Conservation (phyloP, 64 coral and sea anemone species). For the Stichodactyla helianthus region DNA sequence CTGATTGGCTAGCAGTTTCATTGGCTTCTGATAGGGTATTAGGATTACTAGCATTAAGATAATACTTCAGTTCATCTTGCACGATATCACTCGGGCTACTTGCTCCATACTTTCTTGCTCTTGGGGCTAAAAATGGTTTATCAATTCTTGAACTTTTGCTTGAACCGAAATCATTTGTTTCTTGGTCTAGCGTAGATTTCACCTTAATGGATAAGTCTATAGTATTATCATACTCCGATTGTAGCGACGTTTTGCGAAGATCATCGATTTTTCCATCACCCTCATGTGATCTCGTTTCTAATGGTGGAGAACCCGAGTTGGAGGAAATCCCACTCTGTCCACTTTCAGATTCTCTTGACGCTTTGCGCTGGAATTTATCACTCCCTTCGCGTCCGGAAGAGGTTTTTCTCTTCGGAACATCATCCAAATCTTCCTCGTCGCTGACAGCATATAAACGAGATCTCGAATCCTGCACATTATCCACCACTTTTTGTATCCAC, state of each 20-base stretch:
- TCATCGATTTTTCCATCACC: neutral
- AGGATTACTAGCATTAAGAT: neutral
- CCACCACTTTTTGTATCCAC: conserved; percentile 8
- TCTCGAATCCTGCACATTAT: neutral
- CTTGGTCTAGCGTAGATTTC: neutral
- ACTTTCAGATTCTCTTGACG: neutral
- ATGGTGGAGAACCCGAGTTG: neutral
- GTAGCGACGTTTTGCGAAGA: neutral
- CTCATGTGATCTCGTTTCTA: neutral
- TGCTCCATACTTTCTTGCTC: neutral
- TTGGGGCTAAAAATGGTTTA: neutral
- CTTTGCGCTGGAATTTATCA: neutral
- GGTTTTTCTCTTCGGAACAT: neutral
- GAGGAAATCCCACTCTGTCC: neutral
- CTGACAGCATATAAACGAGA: neutral
- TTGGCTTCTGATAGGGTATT: neutral
- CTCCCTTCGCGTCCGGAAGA: neutral
- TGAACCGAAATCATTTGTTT: neutral
- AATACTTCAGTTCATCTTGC: neutral
- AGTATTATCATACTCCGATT: neutral
- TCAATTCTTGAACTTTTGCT: neutral
- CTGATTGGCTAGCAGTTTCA: neutral
- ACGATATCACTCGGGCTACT: neutral
- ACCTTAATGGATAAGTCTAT: neutral
- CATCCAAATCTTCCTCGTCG: conserved; percentile 13